These are phyloP conservation scores for Spatulosminthurus flaviceps DNA, from an alignment of 2,888 invertebrate species.

Conservation along the genomic window DNA sequence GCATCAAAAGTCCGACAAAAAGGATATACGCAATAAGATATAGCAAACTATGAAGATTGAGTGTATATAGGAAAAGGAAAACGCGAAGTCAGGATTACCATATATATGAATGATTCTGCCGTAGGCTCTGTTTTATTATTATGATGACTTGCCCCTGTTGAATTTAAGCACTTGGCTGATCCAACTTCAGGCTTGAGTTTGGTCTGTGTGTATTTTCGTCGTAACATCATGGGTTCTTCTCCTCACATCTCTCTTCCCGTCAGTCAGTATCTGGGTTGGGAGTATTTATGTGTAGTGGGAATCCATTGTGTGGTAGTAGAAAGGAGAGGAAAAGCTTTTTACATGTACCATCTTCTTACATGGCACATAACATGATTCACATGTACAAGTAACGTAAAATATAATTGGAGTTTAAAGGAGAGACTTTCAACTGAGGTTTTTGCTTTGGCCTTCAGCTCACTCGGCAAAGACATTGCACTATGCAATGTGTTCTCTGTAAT, in stretches of 20 bases:
- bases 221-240: neutral
- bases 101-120: conserved; percentile 46
- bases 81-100: conserved; percentile 22
- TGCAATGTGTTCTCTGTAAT: conserved; percentile 8
- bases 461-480: conserved; percentile 35
- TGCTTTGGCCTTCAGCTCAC: conserved; percentile 36
- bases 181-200: neutral
- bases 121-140: conserved; percentile 38
- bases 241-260: conserved; percentile 9
- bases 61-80: neutral
- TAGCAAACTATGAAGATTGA: neutral
- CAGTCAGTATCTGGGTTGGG: conserved; percentile 8
- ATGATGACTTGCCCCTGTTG: conserved; percentile 40
- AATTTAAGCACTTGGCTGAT: conserved; percentile 22
- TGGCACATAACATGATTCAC: too few species aligned
- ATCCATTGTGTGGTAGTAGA: neutral
- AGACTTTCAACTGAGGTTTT: conserved; percentile 22
- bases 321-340: too few species aligned
- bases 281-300: conserved; percentile 1
- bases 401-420: conserved; percentile 15
- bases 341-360: too few species aligned
- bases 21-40: neutral
- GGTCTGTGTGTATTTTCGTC: conserved; percentile 1
- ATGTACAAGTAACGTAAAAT: conserved; percentile 4
- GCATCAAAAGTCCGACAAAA: neutral